Conservation (phyloP, 1,140 invertebrate genomes). For the Conus ventricosus region DNA sequence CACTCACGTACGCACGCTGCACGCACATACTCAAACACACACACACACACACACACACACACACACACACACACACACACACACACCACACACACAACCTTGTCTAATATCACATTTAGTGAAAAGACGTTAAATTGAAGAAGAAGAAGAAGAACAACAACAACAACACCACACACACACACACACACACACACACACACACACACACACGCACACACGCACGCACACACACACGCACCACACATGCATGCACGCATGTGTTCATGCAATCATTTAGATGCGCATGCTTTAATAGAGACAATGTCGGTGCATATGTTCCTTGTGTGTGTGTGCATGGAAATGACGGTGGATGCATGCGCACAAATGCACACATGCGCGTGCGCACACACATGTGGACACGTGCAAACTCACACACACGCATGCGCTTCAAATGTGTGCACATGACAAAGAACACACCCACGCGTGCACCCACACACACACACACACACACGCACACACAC, state of each 20-base stretch:
- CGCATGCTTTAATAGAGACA: neutral
- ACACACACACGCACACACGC: neutral
- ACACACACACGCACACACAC: too few relatives aligned
- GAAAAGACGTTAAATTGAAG: too few relatives aligned
- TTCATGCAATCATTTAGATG: neutral
- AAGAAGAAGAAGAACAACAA: too few relatives aligned
- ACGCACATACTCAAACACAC: too few relatives aligned
- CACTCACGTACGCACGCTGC: too few relatives aligned
- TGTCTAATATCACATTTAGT: too few relatives aligned
- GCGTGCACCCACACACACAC: too few relatives aligned
- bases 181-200: neutral
- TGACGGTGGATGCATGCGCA: neutral
- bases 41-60: too few relatives aligned
- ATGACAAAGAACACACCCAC: too few relatives aligned
- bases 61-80: conserved; percentile 10
- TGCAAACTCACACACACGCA: too few relatives aligned
- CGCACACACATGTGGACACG: too few relatives aligned
- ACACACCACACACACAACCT: neutral
- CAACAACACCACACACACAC: neutral
- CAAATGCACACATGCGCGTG: neutral
- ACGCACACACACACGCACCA: neutral
- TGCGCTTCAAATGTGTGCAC: too few relatives aligned
- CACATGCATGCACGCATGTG: neutral
- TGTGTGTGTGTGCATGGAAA: neutral
- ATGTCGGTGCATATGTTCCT: neutral